Base-by-base conservation (phyloP, 2,797 vertebrate species). In the Crocodylus rhombifer region DNA sequence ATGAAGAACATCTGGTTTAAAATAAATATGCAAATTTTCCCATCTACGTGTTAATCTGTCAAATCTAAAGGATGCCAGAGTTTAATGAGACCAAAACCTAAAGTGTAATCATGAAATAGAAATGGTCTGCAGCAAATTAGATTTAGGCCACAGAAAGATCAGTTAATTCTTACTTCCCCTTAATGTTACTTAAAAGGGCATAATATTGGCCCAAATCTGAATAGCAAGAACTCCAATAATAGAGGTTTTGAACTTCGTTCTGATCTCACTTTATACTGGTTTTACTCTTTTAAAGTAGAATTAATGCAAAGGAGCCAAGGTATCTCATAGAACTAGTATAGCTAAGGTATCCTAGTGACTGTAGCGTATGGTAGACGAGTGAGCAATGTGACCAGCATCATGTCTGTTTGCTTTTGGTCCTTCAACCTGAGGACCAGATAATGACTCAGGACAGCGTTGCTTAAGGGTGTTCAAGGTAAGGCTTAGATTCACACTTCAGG, bases 11-110 rank as follows among this genome's bases (percentile, higher is more conserved):
- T 97, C 92, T 97, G 96, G 88, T 95, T 96, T 91, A 92, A 95
- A 97, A 96, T 81, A 95, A 96, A 96, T 97, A 97, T 95, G 94
- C 84, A 97, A 96, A 97, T 97, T 83, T 95, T 74, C 90, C 92
- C 84, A 77, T 95, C 88, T 97, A 94, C 88, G 93, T 96, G 95
- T 97, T 97, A 96, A 97, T 97, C 93, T 96, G 96, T 95, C 81
- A 96, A 97, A 88, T 91, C 79, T 87, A 96, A 89, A 91, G 77
- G 85, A 94, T 89, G 91, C 86, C 95, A 96, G 90, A 78, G 62
- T 91, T 93, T 90, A 86, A 60, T 30, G 42, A 89, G 88, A 89
- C 67, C 61, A 89, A 91, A 84, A 63, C 81, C 25, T 73, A 30
- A 91, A 84, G 12, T 67, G 65, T 9, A 55, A 25, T 28, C 80